Evolutionary conservation across 2,113 vertebrate genomes (phyloP), one percentile per base, ranked within the genome.

Genomic region (Carassius auratus): DNA sequence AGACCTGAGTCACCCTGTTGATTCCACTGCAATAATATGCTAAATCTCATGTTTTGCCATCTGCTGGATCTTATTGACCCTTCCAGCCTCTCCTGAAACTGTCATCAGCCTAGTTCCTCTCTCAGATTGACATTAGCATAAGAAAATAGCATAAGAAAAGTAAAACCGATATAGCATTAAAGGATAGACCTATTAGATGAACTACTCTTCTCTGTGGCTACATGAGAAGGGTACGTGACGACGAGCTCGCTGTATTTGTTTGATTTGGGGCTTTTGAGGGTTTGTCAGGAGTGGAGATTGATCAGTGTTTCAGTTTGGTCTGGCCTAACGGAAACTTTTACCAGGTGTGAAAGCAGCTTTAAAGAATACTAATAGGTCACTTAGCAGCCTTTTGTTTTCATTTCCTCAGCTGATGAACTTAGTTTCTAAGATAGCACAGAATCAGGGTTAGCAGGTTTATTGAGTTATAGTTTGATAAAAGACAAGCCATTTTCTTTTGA

Each of bases 391-490:
- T 88, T 93, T 90, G 88, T 91, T 88, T 88, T 82, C 3, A 0
- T 81, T 90, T 92, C 92, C 91, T 89, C 92, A 91, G 91, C 90
- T 94, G 94, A 94, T 95, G 90, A 93, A 93, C 90, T 92, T 83
- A 66, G 76, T 62, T 50, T 52, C 81, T 82, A 64, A 64, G 83
- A 83, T 81, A 69, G 74, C 78, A 3, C 36, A 13, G 17, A 68
- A 23, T 42, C 52, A 26, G 7, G n/a, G 78, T 78, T 86, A 89
- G 87, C 91, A 91, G 91, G 76, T 88, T 75, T 90, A 91, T 86
- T 87, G 88, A 91, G 89, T 88, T 38, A 23, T 74, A 6, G 38
- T 57, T 66, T 64, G 42, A 88, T 76, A 13, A 48, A 48, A 84
- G 81, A 68, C 36, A 30, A 62, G 74, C 45, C 55, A 42, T 62